Percentiles rank a stretch among this genome's conserved stretches.
Conservation (phyloP, 2,113 vertebrate genomes). For the Toxotes jaculatrix region DNA sequence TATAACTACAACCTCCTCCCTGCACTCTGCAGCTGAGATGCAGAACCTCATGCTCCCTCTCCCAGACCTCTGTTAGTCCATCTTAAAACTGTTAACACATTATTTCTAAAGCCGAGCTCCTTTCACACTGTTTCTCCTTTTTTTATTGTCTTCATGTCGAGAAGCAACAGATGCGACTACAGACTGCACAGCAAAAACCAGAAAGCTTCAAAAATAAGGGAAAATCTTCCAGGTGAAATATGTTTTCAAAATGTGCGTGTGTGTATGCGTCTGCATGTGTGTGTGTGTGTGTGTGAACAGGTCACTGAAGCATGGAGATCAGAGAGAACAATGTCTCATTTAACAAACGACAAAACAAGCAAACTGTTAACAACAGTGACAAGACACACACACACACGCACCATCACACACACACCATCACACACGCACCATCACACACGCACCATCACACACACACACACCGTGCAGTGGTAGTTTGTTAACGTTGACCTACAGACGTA, state of each 20-base stretch:
- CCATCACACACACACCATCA: not conserved
- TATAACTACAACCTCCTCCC: not conserved
- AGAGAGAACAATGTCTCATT: constrained; percentile 11
- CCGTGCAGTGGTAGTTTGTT: not conserved
- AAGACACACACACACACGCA: not conserved
- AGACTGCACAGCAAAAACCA: no score
- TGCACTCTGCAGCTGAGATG: not conserved
- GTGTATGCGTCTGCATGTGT: not conserved
- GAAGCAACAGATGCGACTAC: not conserved
- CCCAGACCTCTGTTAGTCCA: no score
- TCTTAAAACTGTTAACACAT: no score
- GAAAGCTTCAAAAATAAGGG: no score
- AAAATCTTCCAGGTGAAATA: no score
- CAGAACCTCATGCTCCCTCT: not conserved
- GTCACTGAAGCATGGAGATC: constrained; percentile 5
- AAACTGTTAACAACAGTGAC: constrained; percentile 1
- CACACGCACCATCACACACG: not conserved
- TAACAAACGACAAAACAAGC: constrained; percentile 6
- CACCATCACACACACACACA: not conserved
- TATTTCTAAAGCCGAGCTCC: no score
- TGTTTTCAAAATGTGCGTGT: not conserved
- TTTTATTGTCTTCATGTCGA: no score
- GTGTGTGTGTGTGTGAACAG: not conserved
- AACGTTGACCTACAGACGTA: constrained; percentile 10
- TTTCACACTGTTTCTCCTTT: no score